Evolutionary conservation across 2,888 invertebrate species (phyloP).

Genomic region (Cosmia trapezina): DNA sequence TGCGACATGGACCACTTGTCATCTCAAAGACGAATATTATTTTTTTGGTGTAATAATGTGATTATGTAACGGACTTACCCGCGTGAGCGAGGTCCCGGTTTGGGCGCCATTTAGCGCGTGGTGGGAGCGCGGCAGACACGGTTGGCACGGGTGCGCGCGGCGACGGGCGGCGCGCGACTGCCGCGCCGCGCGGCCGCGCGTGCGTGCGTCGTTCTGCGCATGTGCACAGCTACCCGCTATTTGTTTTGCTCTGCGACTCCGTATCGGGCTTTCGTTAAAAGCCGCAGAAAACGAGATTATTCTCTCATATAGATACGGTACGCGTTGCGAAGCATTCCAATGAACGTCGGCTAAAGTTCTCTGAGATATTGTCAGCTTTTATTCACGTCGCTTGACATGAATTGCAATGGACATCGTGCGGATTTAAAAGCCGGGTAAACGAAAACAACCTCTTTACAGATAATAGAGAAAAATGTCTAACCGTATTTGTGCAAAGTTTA

Average conservation of each 20-base stretch:
- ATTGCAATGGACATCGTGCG: slow-evolving; percentile 70
- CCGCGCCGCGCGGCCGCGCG: slow-evolving; percentile 77
- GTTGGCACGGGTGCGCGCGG: slow-evolving; percentile 76
- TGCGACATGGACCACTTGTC: slow-evolving; percentile 77
- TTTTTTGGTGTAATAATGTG: slow-evolving; percentile 33
- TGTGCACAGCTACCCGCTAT: slow-evolving; percentile 80
- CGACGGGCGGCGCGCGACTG: slow-evolving; percentile 84
- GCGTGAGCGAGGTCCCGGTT: slow-evolving; percentile 82
- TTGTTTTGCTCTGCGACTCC: slow-evolving; percentile 84
- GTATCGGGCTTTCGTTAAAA: slow-evolving; percentile 74
- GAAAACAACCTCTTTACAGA: slow-evolving; percentile 62
- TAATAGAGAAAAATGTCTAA: slow-evolving; percentile 36
- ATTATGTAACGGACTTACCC: slow-evolving; percentile 83
- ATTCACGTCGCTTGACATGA: slow-evolving; percentile 75
- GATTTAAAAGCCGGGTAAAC: slow-evolving; percentile 63
- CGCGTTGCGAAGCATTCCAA: slow-evolving; percentile 80
- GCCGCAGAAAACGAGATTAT: slow-evolving; percentile 86
- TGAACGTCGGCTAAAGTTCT: slow-evolving; percentile 76
- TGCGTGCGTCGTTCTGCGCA: slow-evolving; percentile 81
- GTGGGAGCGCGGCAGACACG: slow-evolving; percentile 71
- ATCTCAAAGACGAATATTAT: slow-evolving; percentile 34
- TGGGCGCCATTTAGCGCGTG: slow-evolving; percentile 89
- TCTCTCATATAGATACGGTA: slow-evolving; percentile 80
- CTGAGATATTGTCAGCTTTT: slow-evolving; percentile 77
- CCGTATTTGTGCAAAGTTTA: slow-evolving; percentile 28